phyloP scores from a whole-genome alignment of 2,113 vertebrate genomes.

The Rafetus swinhoei region DNA sequence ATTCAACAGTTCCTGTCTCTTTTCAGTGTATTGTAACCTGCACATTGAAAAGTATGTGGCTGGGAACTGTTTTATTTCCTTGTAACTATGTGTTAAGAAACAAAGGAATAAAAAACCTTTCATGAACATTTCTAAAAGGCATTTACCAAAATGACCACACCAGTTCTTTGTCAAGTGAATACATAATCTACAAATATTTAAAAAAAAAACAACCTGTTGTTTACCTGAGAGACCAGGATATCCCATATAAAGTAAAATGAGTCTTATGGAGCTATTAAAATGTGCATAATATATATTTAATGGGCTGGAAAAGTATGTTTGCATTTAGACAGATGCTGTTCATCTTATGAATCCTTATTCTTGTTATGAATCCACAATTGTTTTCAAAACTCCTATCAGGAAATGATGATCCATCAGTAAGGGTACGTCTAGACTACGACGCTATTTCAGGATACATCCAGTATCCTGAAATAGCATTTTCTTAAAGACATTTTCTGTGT shows the following conservation, averaged over 20 bases:
- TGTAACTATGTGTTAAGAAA: neutral
- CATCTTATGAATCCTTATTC: conserved; percentile 1
- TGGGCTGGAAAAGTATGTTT: conserved; percentile 35
- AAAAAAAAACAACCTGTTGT: neutral
- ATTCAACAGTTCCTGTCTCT: neutral
- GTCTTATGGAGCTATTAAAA: conserved; percentile 11
- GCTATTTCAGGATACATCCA: too few relatives aligned
- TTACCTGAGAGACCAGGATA: conserved; percentile 23
- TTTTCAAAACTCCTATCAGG: neutral
- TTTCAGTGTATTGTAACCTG: neutral
- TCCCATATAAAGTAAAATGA: neutral
- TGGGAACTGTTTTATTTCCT: neutral
- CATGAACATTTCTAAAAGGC: neutral
- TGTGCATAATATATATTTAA: neutral
- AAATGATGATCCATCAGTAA: conserved; percentile 4
- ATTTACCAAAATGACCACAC: neutral
- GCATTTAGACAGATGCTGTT: conserved; percentile 35
- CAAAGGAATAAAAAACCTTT: neutral
- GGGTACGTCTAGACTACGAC: too few relatives aligned
- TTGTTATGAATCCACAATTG: neutral
- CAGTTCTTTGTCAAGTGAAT: neutral
- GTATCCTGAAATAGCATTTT: too few relatives aligned
- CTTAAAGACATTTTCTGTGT: too few relatives aligned
- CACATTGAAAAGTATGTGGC: neutral
- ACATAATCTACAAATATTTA: neutral